Evolutionary conservation across 1,140 invertebrate species (phyloP).

Genomic region (Bicyclus anynana): DNA sequence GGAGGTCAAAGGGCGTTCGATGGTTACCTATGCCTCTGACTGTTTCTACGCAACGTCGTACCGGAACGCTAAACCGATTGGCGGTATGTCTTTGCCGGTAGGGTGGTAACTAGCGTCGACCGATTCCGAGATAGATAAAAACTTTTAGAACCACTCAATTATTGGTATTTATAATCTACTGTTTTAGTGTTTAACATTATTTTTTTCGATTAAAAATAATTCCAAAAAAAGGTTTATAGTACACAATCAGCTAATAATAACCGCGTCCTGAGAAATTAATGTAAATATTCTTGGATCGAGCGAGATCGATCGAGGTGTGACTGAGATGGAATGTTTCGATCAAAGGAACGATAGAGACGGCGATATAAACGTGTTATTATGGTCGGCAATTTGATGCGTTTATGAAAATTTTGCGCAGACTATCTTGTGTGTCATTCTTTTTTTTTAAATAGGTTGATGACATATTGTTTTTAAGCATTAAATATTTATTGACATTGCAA

Average conservation of each 20-base stretch:
- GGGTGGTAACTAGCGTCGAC: too few species aligned
- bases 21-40: too few species aligned
- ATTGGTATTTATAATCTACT: too few species aligned
- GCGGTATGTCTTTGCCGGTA: too few species aligned
- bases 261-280: slow-evolving; percentile 52
- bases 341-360: slow-evolving; percentile 33
- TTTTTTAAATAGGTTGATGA: slow-evolving; percentile 32
- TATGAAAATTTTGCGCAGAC: slow-evolving; percentile 52
- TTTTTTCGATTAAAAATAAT: too few species aligned
- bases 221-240: slow-evolving; percentile 19
- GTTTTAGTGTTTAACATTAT: too few species aligned
- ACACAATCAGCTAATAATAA: slow-evolving; percentile 53
- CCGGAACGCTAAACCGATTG: too few species aligned
- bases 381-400: slow-evolving; percentile 51
- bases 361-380: slow-evolving; percentile 51
- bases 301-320: slow-evolving; percentile 46
- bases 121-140: too few species aligned
- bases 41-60: too few species aligned
- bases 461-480: slow-evolving; percentile 3
- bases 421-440: slow-evolving; percentile 51
- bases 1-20: too few species aligned
- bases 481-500: too few species aligned
- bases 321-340: slow-evolving; percentile 21
- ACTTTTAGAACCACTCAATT: too few species aligned
- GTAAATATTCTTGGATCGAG: slow-evolving; percentile 53